Base-by-base conservation (phyloP, 2,113 vertebrate species). In the Holacanthus passer region DNA sequence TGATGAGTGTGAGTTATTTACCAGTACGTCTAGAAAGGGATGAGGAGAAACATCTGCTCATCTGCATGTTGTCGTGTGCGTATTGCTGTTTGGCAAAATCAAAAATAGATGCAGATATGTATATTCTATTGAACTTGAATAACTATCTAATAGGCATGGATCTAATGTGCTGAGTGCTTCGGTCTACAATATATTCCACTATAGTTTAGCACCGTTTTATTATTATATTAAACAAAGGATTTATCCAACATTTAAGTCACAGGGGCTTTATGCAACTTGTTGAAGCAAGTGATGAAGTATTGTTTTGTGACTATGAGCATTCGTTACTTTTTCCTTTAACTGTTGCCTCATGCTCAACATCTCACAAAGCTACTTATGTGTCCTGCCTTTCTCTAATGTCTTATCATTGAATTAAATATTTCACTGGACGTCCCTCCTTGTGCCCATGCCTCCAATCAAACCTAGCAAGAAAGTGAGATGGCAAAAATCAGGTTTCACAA, bases 401-500 rank as follows among this genome's bases (percentile, higher is more conserved):
- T 69, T 53, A 32, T 78, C 45, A 41, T 59, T 62, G 24, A 39
- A 17, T 73, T 1, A 62, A 45, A 65, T 13, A 69, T 52, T 74
- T 64, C 22, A 22, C 2, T 19, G 47, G 48, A 48, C 56, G 22
- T 82, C 29, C 55, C 63, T 73, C 82, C 56, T 55, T 73, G 47
- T 52, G 31, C 71, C 53, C 43, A 43, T 32, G 73, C 31, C 22
- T 14, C 3, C 20, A 41, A 32, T 80, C 52, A 63, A 50, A 32
- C 17, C 73, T 20, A 22, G 31, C 70, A 47, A 37, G 14, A 68
- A n/a, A 58, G 29, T 11, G 0, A 8, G 41, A 73, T 43, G 65
- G 14, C 55, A 84, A 63, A 79, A 45, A 68, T 4, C 43, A 41
- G 39, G 12, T 84, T 85, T 45, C 27, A 37, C 67, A 73, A 53